A percentile compares a stretch with the other conserved stretches of the same genome.
These are phyloP conservation scores for Frankliniella fusca DNA, from an alignment of 2,888 invertebrate genomes.

Conservation along the genomic window DNA sequence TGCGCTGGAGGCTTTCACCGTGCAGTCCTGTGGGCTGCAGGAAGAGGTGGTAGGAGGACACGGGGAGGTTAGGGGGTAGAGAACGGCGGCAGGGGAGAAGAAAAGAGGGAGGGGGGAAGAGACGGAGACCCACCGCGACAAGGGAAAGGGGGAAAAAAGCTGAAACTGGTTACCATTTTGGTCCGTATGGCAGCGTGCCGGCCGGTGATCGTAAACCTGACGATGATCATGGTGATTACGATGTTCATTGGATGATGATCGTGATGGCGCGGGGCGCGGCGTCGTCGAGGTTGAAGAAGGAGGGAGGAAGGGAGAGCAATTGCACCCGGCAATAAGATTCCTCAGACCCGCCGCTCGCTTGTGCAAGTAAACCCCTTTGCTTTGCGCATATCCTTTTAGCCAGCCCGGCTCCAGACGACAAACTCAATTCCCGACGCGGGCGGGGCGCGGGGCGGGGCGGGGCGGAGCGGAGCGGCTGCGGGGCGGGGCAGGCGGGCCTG, in stretches of 20 bases:
- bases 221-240: not conserved
- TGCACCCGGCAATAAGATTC: not conserved
- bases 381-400: not conserved
- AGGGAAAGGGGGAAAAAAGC: too few species aligned
- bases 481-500: not conserved
- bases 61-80: not conserved
- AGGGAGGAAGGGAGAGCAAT: not conserved
- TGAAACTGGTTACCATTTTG: too few species aligned
- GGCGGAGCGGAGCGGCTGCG: not conserved
- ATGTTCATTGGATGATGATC: not conserved
- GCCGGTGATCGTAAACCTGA: not conserved
- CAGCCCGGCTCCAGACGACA: not conserved
- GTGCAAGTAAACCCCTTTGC: too few species aligned
- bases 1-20: too few species aligned
- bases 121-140: not conserved
- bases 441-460: not conserved
- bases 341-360: too few species aligned
- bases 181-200: not conserved
- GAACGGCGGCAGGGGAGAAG: not conserved
- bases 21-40: too few species aligned
- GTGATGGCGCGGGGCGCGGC: not conserved
- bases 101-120: not conserved
- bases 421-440: not conserved
- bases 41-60: too few species aligned
- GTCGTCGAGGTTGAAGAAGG: not conserved